A percentile compares a stretch with the other conserved stretches of the same genome.
Conservation (phyloP, 1,140 invertebrate genomes). For the Trachymyrmex cornetzi region DNA sequence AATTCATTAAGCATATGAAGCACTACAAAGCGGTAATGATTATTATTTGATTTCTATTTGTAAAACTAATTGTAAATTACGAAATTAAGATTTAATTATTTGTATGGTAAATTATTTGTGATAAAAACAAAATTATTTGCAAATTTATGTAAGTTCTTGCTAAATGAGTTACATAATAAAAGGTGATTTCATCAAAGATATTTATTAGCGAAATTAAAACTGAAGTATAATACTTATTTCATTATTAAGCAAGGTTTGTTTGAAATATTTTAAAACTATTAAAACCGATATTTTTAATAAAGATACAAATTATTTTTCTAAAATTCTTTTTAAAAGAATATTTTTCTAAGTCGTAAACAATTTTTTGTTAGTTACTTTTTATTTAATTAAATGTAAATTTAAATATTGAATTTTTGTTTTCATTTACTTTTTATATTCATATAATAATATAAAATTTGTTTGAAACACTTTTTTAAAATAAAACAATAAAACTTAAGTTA, state of each 20-base stretch:
- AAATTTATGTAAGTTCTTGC: neutral
- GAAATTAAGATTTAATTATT: neutral
- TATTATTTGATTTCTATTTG: neutral
- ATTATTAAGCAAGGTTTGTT: neutral
- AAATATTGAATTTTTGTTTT: neutral
- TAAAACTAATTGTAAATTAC: neutral
- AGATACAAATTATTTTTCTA: too few relatives aligned
- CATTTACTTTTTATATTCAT: neutral
- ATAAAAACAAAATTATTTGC: neutral
- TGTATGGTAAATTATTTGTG: neutral
- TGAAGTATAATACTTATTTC: neutral
- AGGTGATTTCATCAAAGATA: neutral
- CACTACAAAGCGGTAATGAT: conserved; percentile 12
- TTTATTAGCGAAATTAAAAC: neutral
- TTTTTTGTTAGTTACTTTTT: neutral
- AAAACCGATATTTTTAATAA: neutral
- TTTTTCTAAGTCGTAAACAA: neutral
- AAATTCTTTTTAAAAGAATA: too few relatives aligned
- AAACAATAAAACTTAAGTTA: neutral
- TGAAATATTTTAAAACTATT: neutral
- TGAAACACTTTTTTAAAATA: neutral
- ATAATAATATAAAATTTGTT: neutral
- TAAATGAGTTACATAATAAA: neutral
- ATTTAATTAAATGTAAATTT: neutral
- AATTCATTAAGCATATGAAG: neutral